A percentile compares a stretch with the other conserved stretches of the same genome.
phyloP scores from a whole-genome alignment of 2,888 invertebrate genomes.

The Endomychus coccineus region DNA sequence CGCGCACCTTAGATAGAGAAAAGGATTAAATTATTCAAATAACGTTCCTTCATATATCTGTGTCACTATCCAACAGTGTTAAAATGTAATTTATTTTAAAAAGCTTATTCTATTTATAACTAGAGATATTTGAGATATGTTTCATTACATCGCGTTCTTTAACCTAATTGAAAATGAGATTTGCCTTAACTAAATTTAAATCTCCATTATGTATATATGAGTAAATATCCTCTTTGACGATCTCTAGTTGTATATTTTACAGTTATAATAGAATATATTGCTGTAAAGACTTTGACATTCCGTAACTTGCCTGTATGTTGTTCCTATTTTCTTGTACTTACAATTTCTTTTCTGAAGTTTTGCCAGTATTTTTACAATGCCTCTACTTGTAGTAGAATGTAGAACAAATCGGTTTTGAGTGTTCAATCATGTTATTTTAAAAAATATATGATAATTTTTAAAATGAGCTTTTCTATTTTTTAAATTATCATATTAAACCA shows the following conservation, averaged over 20 bases:
- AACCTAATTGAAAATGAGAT: too few species aligned
- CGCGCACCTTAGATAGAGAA: too few species aligned
- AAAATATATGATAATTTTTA: slow-evolving; percentile 12
- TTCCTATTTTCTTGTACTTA: slow-evolving; percentile 34
- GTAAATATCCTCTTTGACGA: not conserved
- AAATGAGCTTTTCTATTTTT: slow-evolving; percentile 10
- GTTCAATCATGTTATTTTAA: slow-evolving; percentile 23
- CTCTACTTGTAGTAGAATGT: slow-evolving; percentile 27
- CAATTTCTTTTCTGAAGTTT: slow-evolving; percentile 21
- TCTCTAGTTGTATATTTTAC: not conserved
- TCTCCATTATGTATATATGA: too few species aligned
- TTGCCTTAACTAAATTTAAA: too few species aligned
- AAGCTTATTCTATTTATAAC: too few species aligned
- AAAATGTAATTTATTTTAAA: too few species aligned
- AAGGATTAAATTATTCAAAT: too few species aligned
- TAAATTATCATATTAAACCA: slow-evolving; percentile 9
- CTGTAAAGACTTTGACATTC: slow-evolving; percentile 13
- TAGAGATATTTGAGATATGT: too few species aligned
- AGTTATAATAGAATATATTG: slow-evolving; percentile 2
- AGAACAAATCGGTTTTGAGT: slow-evolving; percentile 28
- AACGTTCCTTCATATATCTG: too few species aligned
- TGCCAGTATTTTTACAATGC: slow-evolving; percentile 36
- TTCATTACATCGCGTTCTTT: too few species aligned
- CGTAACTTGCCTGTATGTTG: slow-evolving; percentile 23
- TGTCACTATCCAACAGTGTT: too few species aligned